Base-by-base conservation (phyloP, 2,888 invertebrate genomes). In the Trisateles emortualis region DNA sequence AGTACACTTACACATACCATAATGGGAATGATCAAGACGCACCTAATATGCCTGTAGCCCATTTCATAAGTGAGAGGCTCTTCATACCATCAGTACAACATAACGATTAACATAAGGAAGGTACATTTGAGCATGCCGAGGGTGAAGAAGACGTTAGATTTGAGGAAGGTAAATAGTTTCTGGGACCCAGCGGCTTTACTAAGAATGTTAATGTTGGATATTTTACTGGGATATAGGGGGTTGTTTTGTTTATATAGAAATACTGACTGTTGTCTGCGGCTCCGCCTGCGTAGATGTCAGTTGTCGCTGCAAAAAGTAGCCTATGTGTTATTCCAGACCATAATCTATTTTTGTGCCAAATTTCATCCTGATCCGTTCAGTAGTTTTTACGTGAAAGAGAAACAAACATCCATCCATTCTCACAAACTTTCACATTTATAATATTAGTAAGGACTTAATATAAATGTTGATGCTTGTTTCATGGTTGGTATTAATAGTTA, bases 161-260 rank as follows among this genome's bases (percentile, higher is more conserved):
- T 48, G 47, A 48, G 47, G 10, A 24, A 33, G 35, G 48, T 48
- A 41, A 41, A 48, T 41, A 41, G 41, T 48, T 48, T 29, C n/a
- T 47, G 33, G n/a, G 32, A 16, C 17, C 11, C 13, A 35, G 40
- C 32, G 40, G 32, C 33, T 45, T 32, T 26, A 24, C 22, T 13
- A 44, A 40, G 48, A 40, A 33, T 48, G 48, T 10, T 24, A 39
- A 48, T 13, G 41, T 17, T 13, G 40, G 24, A 11, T 33, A 17
- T 39, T 41, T 48, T 47, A 22, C 32, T 19, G 13, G 16, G 22
- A 22, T 19, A 47, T 30, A 22, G 13, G 19, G 3, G 14, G 24
- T 13, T 5, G 16, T 17, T n/a, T 6, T 11, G 6, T n/a, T 16
- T 26, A 16, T n/a, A 10, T 5, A 29, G 41, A 26, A 13, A 14